Evolutionary conservation across 2,888 invertebrate genomes (phyloP), one percentile per base, ranked within the genome.

Genomic region (Eupithecia pulchellata): DNA sequence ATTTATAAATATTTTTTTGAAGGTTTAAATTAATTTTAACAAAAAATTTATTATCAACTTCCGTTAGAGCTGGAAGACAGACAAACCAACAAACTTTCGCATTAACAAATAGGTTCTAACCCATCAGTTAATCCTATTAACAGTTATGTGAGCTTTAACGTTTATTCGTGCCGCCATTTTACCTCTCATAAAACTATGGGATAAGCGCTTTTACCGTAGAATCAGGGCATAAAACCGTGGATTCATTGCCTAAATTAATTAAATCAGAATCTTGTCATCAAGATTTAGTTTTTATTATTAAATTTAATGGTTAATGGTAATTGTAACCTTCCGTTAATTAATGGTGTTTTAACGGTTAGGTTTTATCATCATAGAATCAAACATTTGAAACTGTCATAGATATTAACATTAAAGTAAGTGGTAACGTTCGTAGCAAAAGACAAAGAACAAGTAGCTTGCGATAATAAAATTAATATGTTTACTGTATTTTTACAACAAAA

Each of bases 231-330:
- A 60, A 60, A 60, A 20, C 60, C 27, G 42, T 27, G 34, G 34
- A 2, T 63, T 36, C 20, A 63, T 20, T 4, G 17, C 25, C 42
- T 20, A 61, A 61, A 34, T 61, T 61, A 61, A 61, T 61, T 34
- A 34, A 57, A 57, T 57, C 29, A 57, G 57, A 52, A 57, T 57
- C 57, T 57, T 57, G 57, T 57, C 27, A 57, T 57, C 57, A 29
- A 29, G 57, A 57, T 57, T 29, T 29, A 29, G 57, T 57, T 29
- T 57, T 27, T 29, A 57, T 52, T 52, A 52, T 25, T 52, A 52
- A 52, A 52, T 25, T 52, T 57, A 57, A 29, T 57, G 1, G 57
- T 17, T 29, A 57, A 29, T 57, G 14, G 29, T 57, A 29, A 57
- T 57, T 57, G 17, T 57, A 57, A 57, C 29, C 5, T 29, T 57